Percentiles rank a stretch among this genome's conserved stretches.
Evolutionary conservation across 2,797 vertebrate genomes (phyloP).

Genomic region (Emys orbicularis): DNA sequence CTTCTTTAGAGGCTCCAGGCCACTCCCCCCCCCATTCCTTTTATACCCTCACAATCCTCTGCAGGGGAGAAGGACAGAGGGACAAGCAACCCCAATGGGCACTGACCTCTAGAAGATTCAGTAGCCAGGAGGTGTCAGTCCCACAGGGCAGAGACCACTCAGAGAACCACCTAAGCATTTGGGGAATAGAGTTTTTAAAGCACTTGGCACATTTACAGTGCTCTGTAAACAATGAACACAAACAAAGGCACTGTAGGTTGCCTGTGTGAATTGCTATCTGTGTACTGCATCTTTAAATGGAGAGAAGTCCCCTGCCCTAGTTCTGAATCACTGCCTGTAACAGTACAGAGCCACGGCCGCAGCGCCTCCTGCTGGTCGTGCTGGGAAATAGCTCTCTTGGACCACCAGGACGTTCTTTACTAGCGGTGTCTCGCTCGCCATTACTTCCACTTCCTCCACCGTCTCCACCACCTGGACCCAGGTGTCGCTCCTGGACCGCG

Average conservation of each 20-base stretch:
- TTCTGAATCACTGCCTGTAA: background rate
- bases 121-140: background rate
- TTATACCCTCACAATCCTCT: background rate
- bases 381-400: no score
- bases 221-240: background rate
- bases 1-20: background rate
- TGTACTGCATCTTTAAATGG: background rate
- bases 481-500: no score
- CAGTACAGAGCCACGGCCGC: no score
- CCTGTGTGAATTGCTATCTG: background rate
- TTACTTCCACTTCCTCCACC: no score
- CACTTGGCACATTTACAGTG: fast-evolving
- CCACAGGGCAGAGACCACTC: background rate
- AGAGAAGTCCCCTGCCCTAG: background rate
- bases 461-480: no score
- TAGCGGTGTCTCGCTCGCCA: no score
- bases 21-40: background rate
- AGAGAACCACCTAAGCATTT: background rate
- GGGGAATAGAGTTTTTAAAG: background rate
- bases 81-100: background rate
- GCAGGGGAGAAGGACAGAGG: fast-evolving
- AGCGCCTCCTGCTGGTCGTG: no score
- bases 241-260: fast-evolving
- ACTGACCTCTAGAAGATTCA: background rate
- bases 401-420: no score